Conservation (phyloP, 2,113 vertebrate genomes). For the Erinaceus europaeus region DNA sequence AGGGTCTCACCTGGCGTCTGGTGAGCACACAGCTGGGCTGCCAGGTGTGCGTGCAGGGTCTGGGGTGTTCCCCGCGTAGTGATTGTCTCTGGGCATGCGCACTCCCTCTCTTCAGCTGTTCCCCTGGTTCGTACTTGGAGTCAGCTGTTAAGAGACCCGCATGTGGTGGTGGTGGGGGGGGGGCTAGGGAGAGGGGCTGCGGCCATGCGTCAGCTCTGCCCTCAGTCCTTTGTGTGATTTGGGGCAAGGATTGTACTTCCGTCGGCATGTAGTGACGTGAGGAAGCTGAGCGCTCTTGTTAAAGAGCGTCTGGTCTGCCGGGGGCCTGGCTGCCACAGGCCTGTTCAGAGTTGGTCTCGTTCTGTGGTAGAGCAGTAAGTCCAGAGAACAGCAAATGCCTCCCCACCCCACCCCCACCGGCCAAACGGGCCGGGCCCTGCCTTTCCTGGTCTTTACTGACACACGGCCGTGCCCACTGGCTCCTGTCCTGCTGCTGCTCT, state of each 20-base stretch:
- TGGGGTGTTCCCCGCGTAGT: too few species aligned
- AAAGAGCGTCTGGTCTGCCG: not conserved
- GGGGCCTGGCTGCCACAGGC: not conserved
- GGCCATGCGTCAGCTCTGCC: not conserved
- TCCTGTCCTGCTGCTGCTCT: not conserved
- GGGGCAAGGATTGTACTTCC: not conserved
- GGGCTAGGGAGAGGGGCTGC: too few species aligned
- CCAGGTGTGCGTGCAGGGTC: too few species aligned
- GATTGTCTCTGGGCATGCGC: too few species aligned
- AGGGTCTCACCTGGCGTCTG: not conserved
- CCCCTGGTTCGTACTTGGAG: not conserved
- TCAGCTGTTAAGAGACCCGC: not conserved
- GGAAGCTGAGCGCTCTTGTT: not conserved
- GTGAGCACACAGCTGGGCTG: not conserved
- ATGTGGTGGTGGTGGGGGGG: not conserved
- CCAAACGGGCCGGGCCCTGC: not conserved
- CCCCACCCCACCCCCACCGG: too few species aligned
- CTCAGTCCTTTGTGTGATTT: not conserved
- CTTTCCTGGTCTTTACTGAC: not conserved
- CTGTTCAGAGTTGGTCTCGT: not conserved
- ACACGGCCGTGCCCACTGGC: not conserved
- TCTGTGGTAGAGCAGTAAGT: too few species aligned
- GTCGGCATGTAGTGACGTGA: not conserved
- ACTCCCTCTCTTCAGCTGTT: not conserved
- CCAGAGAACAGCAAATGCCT: too few species aligned